Base-by-base conservation (phyloP, 1,140 invertebrate genomes). In the Aricia agestis region DNA sequence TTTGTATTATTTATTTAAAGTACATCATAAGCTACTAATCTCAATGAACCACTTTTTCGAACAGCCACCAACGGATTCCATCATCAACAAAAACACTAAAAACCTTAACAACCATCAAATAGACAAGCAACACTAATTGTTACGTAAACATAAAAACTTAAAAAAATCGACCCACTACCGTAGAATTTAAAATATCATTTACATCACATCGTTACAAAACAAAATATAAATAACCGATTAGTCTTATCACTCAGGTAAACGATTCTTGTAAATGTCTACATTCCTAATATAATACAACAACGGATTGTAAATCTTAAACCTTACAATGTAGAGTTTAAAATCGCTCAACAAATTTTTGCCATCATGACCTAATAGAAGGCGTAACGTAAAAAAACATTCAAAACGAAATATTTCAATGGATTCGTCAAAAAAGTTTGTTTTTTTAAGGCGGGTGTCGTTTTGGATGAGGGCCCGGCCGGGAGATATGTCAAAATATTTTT, bases 241-340 rank as follows among this genome's bases (percentile, higher is more conserved):
- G 82, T 69, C 75, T 87, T 88, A 88, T 90, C 83, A 72, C 74
- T 73, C 82, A 88, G 84, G 86, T 85, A 88, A 85, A 81, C 76
- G 81, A 77, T 89, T 85, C 80, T 82, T 78, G 57, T 76, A 82
- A 85, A 88, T 81, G 79, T 81, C 80, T 82, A 82, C 82, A 86
- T 87, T 83, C 80, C 75, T 81, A 69, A n/a, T 68, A 76, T 69
- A 72, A 58, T 7, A 45, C 42, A 61, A 57, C 68, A 74, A 32
- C n/a, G 69, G 0, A 77, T 72, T 45, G 63, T 67, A 13, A 67
- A 68, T 67, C 65, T 74, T 79, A 78, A 25, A 0, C 0, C 15
- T 0, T 31, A n/a, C 0, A 3, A 6, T 36, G 57, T 73, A 71
- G 25, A 68, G 70, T 75, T 18, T 17, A 67, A 68, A 74, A 68